These are phyloP conservation scores for Myiozetetes cayanensis DNA, from an alignment of 2,113 vertebrate species.

Conservation along the genomic window DNA sequence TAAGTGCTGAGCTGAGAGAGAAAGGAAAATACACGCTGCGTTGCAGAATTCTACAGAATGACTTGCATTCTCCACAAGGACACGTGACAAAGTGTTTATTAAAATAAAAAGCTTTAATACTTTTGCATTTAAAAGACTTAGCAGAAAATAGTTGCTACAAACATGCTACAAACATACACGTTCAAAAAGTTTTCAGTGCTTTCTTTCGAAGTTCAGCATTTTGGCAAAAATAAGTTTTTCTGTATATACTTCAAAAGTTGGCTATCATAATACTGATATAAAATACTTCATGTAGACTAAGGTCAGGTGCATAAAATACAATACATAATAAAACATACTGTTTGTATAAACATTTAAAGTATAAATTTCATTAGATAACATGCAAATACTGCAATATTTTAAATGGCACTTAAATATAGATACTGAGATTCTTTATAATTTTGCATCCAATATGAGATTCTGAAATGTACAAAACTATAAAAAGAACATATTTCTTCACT, in stretches of 20 bases:
- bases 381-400: constrained; percentile 83
- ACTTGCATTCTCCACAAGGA: background rate
- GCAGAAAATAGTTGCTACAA: constrained; percentile 67
- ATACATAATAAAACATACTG: constrained; percentile 70
- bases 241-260: constrained; percentile 77
- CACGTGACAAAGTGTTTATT: constrained; percentile 65
- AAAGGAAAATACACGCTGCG: accelerated
- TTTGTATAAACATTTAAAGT: constrained; percentile 77
- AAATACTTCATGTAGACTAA: constrained; percentile 81
- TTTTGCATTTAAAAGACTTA: constrained; percentile 67
- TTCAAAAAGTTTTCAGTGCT: constrained; percentile 72
- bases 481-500: constrained; percentile 81
- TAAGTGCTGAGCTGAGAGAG: background rate
- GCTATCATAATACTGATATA: constrained; percentile 87
- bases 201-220: constrained; percentile 68
- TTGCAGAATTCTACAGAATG: background rate
- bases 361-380: constrained; percentile 84
- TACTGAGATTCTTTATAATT: constrained; percentile 67
- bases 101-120: constrained; percentile 78
- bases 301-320: constrained; percentile 72
- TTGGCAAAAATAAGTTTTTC: constrained; percentile 77
- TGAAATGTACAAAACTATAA: constrained; percentile 76
- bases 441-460: constrained; percentile 61
- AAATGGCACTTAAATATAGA: constrained; percentile 81
- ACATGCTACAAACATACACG: constrained; percentile 54